These are phyloP conservation scores for Podarcis lilfordi DNA, from an alignment of 2,797 vertebrate species.

Conservation along the genomic window DNA sequence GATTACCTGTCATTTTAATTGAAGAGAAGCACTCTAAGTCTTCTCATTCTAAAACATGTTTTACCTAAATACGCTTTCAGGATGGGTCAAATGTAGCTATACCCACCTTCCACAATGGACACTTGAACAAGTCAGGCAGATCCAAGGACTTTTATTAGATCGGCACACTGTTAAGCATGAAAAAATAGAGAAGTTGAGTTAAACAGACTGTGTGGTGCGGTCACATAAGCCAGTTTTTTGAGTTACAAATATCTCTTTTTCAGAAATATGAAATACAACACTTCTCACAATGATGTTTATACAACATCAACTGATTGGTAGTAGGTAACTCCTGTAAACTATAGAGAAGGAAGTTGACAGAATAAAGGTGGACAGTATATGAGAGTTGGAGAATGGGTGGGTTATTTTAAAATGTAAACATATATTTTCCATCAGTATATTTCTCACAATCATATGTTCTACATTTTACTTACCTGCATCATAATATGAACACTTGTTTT, in stretches of 20 bases:
- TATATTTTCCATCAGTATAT: background rate
- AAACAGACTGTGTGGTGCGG: background rate
- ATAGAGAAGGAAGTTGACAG: background rate
- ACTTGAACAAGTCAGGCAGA: constrained; percentile 95
- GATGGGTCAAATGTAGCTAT: background rate
- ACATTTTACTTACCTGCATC: background rate
- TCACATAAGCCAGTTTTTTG: background rate
- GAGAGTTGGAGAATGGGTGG: too few relatives aligned
- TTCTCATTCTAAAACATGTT: background rate
- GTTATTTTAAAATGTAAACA: background rate
- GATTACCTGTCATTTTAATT: background rate
- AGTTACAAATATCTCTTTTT: background rate
- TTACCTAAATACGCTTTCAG: too few relatives aligned
- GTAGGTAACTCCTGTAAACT: background rate
- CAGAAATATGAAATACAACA: background rate
- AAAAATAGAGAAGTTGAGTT: constrained; percentile 10
- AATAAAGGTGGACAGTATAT: background rate
- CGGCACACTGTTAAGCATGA: constrained; percentile 87
- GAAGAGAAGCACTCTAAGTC: background rate
- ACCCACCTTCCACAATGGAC: constrained; percentile 97
- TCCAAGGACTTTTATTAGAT: constrained; percentile 98
- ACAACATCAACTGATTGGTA: background rate
- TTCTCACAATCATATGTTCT: background rate
- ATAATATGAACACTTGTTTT: background rate
- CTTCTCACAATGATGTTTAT: background rate